Percentiles rank a stretch among this genome's conserved stretches.
These are phyloP conservation scores for Cydia pomonella DNA, from an alignment of 1,140 invertebrate genomes.

Conservation along the genomic window DNA sequence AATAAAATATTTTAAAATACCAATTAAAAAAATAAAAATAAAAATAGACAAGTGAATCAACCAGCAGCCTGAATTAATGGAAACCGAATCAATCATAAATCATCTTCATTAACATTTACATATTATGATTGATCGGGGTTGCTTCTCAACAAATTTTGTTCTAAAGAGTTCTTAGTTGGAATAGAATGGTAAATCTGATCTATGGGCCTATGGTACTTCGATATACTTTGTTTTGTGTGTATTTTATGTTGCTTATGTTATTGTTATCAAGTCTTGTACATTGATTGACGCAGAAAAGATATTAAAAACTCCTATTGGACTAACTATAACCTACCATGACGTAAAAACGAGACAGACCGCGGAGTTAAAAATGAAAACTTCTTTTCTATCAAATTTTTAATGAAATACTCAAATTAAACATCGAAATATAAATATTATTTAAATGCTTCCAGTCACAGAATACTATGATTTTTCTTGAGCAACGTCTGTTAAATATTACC, in stretches of 20 bases:
- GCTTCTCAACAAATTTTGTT: background rate
- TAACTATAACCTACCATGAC: too few species aligned
- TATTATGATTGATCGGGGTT: background rate
- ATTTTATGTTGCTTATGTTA: too few species aligned
- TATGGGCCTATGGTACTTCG: too few species aligned
- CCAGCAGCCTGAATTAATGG: background rate
- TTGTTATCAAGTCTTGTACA: too few species aligned
- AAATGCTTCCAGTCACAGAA: background rate
- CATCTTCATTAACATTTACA: constrained; percentile 20
- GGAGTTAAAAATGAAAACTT: background rate
- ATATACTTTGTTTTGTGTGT: too few species aligned
- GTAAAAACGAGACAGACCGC: background rate
- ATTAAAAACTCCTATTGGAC: too few species aligned
- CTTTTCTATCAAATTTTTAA: background rate
- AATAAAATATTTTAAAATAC: too few species aligned
- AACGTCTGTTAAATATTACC: constrained; percentile 42
- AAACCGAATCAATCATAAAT: constrained; percentile 8
- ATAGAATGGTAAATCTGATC: too few species aligned
- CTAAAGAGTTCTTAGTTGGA: background rate
- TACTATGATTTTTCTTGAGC: background rate
- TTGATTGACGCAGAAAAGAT: background rate
- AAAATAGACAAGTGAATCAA: constrained; percentile 1
- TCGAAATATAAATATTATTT: background rate
- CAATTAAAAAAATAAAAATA: too few species aligned
- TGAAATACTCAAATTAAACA: background rate